Percentiles rank a stretch among this genome's conserved stretches.
phyloP scores from a whole-genome alignment of 2,888 invertebrate species.

The Hedya salicella region DNA sequence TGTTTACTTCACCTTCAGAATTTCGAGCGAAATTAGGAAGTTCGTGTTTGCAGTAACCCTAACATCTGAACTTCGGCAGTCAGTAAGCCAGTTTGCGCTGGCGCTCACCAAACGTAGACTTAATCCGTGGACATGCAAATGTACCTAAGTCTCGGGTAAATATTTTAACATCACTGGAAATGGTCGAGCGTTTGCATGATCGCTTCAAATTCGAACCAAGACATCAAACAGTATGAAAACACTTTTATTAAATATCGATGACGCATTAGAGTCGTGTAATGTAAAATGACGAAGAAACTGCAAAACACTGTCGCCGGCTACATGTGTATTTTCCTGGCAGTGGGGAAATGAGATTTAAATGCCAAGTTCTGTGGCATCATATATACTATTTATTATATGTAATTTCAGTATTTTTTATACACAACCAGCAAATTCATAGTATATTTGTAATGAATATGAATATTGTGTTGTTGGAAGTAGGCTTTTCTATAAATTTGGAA shows the following conservation, averaged over 20 bases:
- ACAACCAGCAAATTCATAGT: too few relatives aligned
- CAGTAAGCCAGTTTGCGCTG: conserved; percentile 25
- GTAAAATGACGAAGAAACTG: too few relatives aligned
- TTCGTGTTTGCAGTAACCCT: conserved; percentile 19
- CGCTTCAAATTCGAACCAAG: background rate
- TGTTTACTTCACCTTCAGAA: conserved; percentile 13
- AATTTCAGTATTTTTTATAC: too few relatives aligned
- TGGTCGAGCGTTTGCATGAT: conserved; percentile 2
- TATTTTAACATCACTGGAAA: conserved; percentile 19
- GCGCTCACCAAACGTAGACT: conserved; percentile 16
- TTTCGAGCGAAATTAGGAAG: conserved; percentile 29
- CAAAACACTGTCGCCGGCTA: too few relatives aligned
- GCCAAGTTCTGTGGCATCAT: too few relatives aligned
- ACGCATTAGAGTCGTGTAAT: too few relatives aligned
- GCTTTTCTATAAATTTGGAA: too few relatives aligned
- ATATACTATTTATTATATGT: too few relatives aligned
- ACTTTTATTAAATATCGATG: background rate
- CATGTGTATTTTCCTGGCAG: too few relatives aligned
- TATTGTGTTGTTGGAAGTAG: too few relatives aligned
- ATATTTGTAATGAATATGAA: too few relatives aligned
- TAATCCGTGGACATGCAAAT: conserved; percentile 33
- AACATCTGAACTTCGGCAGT: conserved; percentile 14
- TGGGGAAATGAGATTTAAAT: too few relatives aligned
- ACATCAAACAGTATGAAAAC: background rate
- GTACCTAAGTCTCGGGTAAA: conserved; percentile 5